Evolutionary conservation across 2,113 vertebrate species (phyloP).

Genomic region (Sylvilagus bachmani): DNA sequence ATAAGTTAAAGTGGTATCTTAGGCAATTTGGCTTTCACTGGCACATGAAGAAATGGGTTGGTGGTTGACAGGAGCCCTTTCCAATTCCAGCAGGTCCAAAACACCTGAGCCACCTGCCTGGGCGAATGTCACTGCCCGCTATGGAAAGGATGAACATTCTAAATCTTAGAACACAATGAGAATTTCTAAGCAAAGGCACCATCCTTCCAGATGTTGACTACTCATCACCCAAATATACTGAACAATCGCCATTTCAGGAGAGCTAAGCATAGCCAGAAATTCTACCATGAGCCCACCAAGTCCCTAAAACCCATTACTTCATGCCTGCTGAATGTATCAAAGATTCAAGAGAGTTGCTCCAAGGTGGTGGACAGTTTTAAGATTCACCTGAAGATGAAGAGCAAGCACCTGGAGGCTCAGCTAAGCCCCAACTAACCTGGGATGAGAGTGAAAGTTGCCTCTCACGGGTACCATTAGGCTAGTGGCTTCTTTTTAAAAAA

Average conservation of each 20-base stretch:
- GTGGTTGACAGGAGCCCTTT: neutral
- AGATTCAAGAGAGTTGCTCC: neutral
- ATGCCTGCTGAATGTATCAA: too few relatives aligned
- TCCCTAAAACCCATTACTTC: neutral
- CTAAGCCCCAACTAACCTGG: neutral
- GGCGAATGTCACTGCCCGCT: neutral
- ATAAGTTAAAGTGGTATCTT: neutral
- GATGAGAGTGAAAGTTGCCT: neutral
- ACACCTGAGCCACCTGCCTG: neutral
- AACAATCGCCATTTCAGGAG: neutral
- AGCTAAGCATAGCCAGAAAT: neutral
- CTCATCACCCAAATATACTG: neutral
- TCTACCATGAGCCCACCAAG: neutral
- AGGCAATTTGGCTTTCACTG: conserved; percentile 7
- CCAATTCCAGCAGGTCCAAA: neutral
- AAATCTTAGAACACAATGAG: neutral
- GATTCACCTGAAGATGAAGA: neutral
- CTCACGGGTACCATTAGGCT: neutral
- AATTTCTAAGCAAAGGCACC: neutral
- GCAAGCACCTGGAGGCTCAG: neutral
- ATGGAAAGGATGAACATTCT: neutral
- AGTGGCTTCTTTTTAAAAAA: neutral
- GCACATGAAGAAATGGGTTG: neutral
- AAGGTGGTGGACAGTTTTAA: neutral
- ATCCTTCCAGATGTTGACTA: neutral